Evolutionary conservation across 2,113 vertebrate species (phyloP), one percentile per base, ranked within the genome.

Genomic region (Phoxinus phoxinus): DNA sequence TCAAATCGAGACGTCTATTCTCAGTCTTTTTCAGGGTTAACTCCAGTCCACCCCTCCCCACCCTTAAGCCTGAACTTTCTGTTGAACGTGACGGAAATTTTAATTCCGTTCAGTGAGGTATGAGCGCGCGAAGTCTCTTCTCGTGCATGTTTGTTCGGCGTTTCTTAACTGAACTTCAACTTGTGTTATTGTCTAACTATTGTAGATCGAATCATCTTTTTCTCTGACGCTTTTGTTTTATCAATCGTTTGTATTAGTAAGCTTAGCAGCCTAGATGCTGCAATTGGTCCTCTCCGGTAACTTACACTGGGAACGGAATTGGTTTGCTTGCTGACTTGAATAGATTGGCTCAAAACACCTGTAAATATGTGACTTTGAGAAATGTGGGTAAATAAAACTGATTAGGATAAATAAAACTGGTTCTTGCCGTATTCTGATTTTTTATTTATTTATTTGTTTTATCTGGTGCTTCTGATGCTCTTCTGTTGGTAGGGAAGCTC

Each of bases 61-160:
- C 61, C 84, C 87, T 89, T 89, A 85, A 94, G 93, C 89, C 87
- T 94, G 90, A 95, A 94, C 94, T 95, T 95, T 93, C 91, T 91
- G 75, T 84, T 46, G 88, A 88, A 95, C 94, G 94, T 95, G 94
- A 93, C 91, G 83, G 91, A 89, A 91, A 94, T 95, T 83, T 92
- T 92, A 94, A 95, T 92, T 77, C 32, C n/a, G 53, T 86, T 56
- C 81, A 13, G 21, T 30, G 56, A 63, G 53, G 63, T 5, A 51
- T 23, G 69, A 76, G 48, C 41, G 79, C 78, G 69, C 58, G 37
- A 75, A 32, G 61, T 79, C 11, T 81, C 58, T 63, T 73, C 27
- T 37, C 53, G 51, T 63, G 37, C 15, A 51, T 51, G 48, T 12
- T 23, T 56, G 13, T 4, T 25, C 41, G n/a, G 21, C 12, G 51